Evolutionary conservation across 35 echinoderm and acorn worm species (phyloP), one percentile per base, ranked within the genome.

Genomic region (Holothuria glaberrima): DNA sequence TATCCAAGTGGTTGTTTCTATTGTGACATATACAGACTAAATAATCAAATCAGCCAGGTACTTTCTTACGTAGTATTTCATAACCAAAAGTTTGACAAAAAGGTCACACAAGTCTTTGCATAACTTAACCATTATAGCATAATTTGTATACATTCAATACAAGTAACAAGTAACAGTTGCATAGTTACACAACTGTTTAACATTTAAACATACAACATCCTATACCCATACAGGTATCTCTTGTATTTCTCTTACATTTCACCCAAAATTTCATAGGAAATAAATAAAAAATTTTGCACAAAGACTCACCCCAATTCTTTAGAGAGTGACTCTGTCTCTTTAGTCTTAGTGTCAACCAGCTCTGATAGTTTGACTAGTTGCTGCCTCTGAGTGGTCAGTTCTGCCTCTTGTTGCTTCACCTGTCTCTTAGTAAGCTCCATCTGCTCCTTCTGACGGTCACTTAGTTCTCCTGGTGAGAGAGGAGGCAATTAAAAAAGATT

Each of bases 311-410:
- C 70, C 34, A 97, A 80, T 27, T 94, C 88, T 29, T 98, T 92
- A 68, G 69, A 45, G 10, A 92, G 68, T 65, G 74, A 68, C 30
- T 92, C 90, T 4, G 90, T 90, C 36, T 98, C 87, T 4, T 63
- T 57, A 0, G 90, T 62, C 56, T 98, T 92, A 52, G 62, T 90
- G 71, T 98, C 96, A 2, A 98, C 96, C 30, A 98, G 83, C 82
- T 98, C 96, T 5, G 96, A 98, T 13, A 98, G 84, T 80, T 98
- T 98, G 71, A 94, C 93, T 28, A 98, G 62, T 68, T 98, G 96
- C 48, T 98, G 96, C 48, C 96, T 89, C 88, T 98, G 96, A 26
- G 96, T 98, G 79, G 90, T 94, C 59, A 98, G 83, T 78, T 98
- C 96, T 16, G 90, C 90, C 33, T 94, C 96, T 68, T 94, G 93